phyloP scores from a whole-genome alignment of 1,140 invertebrate species.

The Papilio machaon region DNA sequence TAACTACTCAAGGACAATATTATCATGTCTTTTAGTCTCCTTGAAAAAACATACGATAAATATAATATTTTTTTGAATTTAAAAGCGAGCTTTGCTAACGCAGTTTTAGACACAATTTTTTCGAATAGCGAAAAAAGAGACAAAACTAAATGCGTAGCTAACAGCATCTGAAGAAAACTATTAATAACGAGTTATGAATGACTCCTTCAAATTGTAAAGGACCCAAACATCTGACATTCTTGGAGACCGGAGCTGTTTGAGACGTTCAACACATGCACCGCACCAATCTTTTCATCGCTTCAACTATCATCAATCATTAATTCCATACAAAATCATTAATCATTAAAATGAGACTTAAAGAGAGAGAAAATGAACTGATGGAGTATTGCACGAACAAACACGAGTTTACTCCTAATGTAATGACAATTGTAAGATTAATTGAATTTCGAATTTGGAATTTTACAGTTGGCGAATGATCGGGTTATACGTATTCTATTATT shows the following conservation, averaged over 20 bases:
- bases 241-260: slow-evolving; percentile 50
- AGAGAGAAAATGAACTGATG: slow-evolving; percentile 78
- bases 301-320: slow-evolving; percentile 71
- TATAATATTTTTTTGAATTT: neutral
- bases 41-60: too few relatives aligned
- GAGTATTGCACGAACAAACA: slow-evolving; percentile 73
- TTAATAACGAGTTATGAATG: slow-evolving; percentile 72
- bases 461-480: slow-evolving; percentile 63
- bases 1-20: too few relatives aligned
- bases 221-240: slow-evolving; percentile 65
- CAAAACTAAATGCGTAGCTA: slow-evolving; percentile 26
- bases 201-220: slow-evolving; percentile 72
- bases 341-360: slow-evolving; percentile 80
- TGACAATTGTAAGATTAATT: slow-evolving; percentile 79
- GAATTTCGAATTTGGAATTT: slow-evolving; percentile 66
- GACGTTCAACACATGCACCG: slow-evolving; percentile 63
- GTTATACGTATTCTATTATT: slow-evolving; percentile 39
- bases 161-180: slow-evolving; percentile 52
- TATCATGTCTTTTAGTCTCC: too few relatives aligned
- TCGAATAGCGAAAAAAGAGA: neutral
- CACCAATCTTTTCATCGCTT: slow-evolving; percentile 70
- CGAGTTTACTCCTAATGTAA: slow-evolving; percentile 64
- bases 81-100: neutral
- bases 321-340: slow-evolving; percentile 70
- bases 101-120: neutral